These are phyloP conservation scores for Galeopterus variegatus DNA, from an alignment of 2,113 vertebrate genomes.

Conservation along the genomic window DNA sequence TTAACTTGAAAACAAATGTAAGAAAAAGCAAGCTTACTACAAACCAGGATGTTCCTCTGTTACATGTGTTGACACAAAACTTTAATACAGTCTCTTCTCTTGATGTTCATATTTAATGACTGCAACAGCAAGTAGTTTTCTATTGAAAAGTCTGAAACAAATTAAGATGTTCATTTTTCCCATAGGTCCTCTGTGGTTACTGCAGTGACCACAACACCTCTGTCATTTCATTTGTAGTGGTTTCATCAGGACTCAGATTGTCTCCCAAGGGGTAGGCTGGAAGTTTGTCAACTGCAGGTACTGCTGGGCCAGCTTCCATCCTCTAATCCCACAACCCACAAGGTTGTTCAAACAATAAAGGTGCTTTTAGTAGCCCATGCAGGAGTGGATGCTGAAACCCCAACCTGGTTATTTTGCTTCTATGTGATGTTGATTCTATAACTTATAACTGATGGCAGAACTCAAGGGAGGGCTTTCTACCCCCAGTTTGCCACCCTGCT, in stretches of 20 bases:
- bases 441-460: conserved; percentile 93
- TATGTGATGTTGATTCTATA: conserved; percentile 88
- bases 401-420: conserved; percentile 89
- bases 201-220: conserved; percentile 89
- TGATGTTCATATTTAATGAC: background rate
- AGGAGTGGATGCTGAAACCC: conserved; percentile 91
- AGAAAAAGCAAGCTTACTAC: background rate
- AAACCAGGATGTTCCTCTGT: background rate
- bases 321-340: conserved; percentile 90
- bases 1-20: conserved; percentile 17
- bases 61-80: background rate
- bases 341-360: conserved; percentile 90
- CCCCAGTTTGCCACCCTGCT: conserved; percentile 91
- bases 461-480: conserved; percentile 89
- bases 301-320: conserved; percentile 90
- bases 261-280: conserved; percentile 90
- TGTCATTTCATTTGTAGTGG: conserved; percentile 90
- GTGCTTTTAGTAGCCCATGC: conserved; percentile 93
- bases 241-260: conserved; percentile 88
- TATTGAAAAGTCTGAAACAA: conserved; percentile 3
- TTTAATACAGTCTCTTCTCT: background rate
- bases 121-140: background rate
- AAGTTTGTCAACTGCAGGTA: conserved; percentile 92
- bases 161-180: rapidly evolving
- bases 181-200: conserved; percentile 90